Percentiles rank a stretch among this genome's conserved stretches.
These are phyloP conservation scores for Spialia ferax DNA, from an alignment of 2,888 invertebrate genomes.

Conservation along the genomic window DNA sequence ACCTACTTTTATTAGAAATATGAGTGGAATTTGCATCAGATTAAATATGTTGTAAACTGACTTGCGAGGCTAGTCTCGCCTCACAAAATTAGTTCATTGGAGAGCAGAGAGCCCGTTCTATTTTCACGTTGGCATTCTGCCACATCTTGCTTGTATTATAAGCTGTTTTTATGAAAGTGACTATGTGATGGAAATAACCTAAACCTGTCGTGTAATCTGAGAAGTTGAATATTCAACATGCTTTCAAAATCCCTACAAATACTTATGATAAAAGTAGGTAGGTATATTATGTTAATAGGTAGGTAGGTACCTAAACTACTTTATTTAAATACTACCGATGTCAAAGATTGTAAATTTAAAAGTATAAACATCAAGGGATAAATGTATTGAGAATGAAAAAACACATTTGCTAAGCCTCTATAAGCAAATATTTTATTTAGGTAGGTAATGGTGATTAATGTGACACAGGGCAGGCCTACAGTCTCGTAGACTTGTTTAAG, in stretches of 20 bases:
- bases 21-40: constrained; percentile 58
- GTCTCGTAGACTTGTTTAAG: constrained; percentile 61
- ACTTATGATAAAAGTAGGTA: neutral
- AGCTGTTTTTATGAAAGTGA: constrained; percentile 87
- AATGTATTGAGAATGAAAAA: neutral
- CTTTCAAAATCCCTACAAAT: neutral
- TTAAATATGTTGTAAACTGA: constrained; percentile 67
- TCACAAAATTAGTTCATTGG: constrained; percentile 83
- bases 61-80: constrained; percentile 57
- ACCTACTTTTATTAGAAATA: constrained; percentile 46
- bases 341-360: neutral
- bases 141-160: constrained; percentile 86
- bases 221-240: constrained; percentile 50
- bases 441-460: constrained; percentile 40
- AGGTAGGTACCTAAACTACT: neutral
- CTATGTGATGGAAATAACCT: constrained; percentile 85
- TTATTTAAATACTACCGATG: neutral
- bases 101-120: constrained; percentile 80
- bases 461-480: constrained; percentile 53
- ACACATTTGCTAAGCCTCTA: constrained; percentile 45
- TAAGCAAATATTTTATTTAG: constrained; percentile 41
- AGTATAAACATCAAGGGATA: neutral
- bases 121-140: constrained; percentile 80
- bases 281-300: neutral
- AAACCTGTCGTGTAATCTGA: constrained; percentile 84